Evolutionary conservation across 1,140 invertebrate genomes (phyloP).

Genomic region (Drosophila melanica): DNA sequence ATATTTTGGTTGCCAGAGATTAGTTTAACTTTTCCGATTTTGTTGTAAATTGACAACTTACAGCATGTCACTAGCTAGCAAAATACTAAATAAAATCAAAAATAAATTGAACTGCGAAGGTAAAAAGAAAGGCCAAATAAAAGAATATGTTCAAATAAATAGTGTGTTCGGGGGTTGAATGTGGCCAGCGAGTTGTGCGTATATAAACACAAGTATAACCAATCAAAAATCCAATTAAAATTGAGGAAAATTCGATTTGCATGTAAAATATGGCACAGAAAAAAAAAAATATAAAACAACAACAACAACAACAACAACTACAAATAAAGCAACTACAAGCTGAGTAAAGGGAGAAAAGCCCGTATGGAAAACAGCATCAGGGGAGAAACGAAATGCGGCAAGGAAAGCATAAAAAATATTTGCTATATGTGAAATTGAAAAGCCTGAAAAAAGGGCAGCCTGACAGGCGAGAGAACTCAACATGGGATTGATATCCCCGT

Average conservation of each 20-base stretch:
- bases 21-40: conserved; percentile 47
- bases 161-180: conserved; percentile 30
- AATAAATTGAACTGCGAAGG: conserved; percentile 53
- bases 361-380: conserved; percentile 22
- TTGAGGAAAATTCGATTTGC: conserved; percentile 84
- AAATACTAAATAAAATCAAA: conserved; percentile 43
- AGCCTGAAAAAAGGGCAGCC: conserved; percentile 74
- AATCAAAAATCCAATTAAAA: conserved; percentile 84
- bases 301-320: conserved; percentile 29
- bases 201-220: conserved; percentile 83
- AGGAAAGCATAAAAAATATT: conserved; percentile 77
- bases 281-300: conserved; percentile 56
- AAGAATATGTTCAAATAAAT: conserved; percentile 17
- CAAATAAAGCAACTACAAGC: conserved; percentile 23
- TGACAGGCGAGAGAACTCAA: conserved; percentile 56
- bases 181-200: conserved; percentile 65
- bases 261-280: conserved; percentile 81
- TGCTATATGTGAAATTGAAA: conserved; percentile 79
- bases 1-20: conserved; percentile 39
- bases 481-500: conserved; percentile 68
- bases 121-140: not conserved
- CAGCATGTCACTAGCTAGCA: conserved; percentile 62
- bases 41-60: conserved; percentile 67
- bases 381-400: conserved; percentile 5
- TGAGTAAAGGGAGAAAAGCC: conserved; percentile 40